Evolutionary conservation across 2,797 vertebrate species (phyloP), one percentile per base, ranked within the genome.

Genomic region (Eulemur albifrons): DNA sequence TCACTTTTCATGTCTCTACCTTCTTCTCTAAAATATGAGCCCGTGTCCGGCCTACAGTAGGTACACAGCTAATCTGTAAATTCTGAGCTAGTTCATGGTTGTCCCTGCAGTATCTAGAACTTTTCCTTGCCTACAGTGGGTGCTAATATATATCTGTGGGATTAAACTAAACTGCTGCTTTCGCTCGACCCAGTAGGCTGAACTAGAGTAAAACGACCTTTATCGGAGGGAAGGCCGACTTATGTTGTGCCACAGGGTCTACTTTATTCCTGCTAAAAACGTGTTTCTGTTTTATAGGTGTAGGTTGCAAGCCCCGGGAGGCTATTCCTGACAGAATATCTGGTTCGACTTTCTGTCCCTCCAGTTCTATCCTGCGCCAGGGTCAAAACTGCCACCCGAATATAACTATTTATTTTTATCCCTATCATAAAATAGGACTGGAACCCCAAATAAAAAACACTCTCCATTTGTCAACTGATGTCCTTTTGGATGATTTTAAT

Each of bases 361-460:
- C 40, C 27, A 45, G 57, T 52, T 40, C 75, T 13, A n/a, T 38
- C 40, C 48, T 48, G n/a, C 2, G 4, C 45, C 21, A 43, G 30
- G 14, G 61, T 79, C 50, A 38, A 65, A 59, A 88, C 57, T 61
- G 13, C 32, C 43, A 69, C 32, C 63, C 72, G 61, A 23, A 57
- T 8, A 15, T 50, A 32, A 32, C 65, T 59, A 17, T 72, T 89
- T 88, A 27, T 52, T 88, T 86, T 79, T 32, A 77, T 83, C 23
- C 63, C 20, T 48, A 20, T 10, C 43, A 23, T 69, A 76, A 89
- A 90, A 76, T 25, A 85, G 48, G 73, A 45, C 86, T 76, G 30
- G 77, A 89, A 82, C 57, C 70, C 83, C 79, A 70, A 86, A 72
- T 48, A 38, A 86, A 89, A 89, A 86, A 63, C 43, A 50, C 10